Evolutionary conservation across 2,888 invertebrate species (phyloP).

Genomic region (Carabus problematicus): DNA sequence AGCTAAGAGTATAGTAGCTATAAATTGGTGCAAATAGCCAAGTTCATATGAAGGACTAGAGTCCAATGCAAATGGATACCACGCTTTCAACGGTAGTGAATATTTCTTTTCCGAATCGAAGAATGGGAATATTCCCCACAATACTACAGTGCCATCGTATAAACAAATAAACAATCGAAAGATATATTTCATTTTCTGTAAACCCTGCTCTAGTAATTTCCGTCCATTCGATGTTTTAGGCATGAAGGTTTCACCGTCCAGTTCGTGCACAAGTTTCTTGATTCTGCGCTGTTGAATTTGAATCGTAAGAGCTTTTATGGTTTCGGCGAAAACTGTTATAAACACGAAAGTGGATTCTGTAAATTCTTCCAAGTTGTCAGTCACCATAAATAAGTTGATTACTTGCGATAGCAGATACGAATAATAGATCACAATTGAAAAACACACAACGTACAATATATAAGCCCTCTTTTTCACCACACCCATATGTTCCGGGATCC

Average conservation of each 20-base stretch:
- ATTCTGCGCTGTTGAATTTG: conserved; percentile 25
- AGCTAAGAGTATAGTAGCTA: neutral
- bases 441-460: neutral
- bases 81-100: conserved; percentile 28
- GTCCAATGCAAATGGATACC: conserved; percentile 41
- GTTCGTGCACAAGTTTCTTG: conserved; percentile 18
- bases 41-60: conserved; percentile 14
- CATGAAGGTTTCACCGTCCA: conserved; percentile 23
- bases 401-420: conserved; percentile 14
- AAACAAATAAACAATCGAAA: conserved; percentile 23
- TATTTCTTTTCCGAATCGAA: conserved; percentile 19
- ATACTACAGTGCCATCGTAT: conserved; percentile 17
- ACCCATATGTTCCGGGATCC: conserved; percentile 14
- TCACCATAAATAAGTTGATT: conserved; percentile 16
- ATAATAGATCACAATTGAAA: neutral
- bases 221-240: conserved; percentile 31
- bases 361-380: conserved; percentile 34
- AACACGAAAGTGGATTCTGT: conserved; percentile 31
- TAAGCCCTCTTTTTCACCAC: conserved; percentile 12
- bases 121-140: conserved; percentile 36
- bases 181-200: conserved; percentile 9
- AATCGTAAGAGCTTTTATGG: conserved; percentile 22
- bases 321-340: conserved; percentile 30
- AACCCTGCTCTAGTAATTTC: conserved; percentile 12
- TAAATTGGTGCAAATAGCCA: conserved; percentile 13